Percentiles rank a stretch among this genome's conserved stretches.
Evolutionary conservation across 2,113 vertebrate genomes (phyloP).

Genomic region (Empidonax alnorum): DNA sequence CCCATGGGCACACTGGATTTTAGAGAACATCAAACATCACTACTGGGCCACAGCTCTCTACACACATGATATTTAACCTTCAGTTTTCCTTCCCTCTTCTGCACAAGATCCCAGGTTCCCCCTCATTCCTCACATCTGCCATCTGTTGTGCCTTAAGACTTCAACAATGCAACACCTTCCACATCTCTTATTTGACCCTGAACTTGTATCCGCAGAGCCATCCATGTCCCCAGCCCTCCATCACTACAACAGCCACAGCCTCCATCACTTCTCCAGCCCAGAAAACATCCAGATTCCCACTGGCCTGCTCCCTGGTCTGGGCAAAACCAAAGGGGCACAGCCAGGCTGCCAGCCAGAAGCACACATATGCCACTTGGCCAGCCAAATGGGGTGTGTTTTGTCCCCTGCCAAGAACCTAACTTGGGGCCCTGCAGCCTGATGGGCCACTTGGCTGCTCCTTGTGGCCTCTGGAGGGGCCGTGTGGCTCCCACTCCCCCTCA

Average conservation of each 20-base stretch:
- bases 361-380: neutral
- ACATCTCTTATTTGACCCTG: neutral
- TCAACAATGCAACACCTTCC: neutral
- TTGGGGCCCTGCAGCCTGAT: neutral
- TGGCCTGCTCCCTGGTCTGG: neutral
- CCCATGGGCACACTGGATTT: neutral
- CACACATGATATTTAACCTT: neutral
- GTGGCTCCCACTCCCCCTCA: rapidly evolving
- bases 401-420: neutral
- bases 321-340: neutral
- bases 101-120: neutral
- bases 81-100: neutral
- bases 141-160: neutral
- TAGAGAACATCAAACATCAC: neutral
- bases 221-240: rapidly evolving
- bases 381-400: rapidly evolving
- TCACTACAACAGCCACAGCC: neutral
- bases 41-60: neutral
- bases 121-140: neutral
- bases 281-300: neutral
- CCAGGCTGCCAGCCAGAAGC: neutral
- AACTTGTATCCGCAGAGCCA: neutral
- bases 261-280: neutral
- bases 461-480: neutral
- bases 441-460: neutral